Base-by-base conservation (phyloP, 2,797 vertebrate genomes). In the Corythornis leucogaster region DNA sequence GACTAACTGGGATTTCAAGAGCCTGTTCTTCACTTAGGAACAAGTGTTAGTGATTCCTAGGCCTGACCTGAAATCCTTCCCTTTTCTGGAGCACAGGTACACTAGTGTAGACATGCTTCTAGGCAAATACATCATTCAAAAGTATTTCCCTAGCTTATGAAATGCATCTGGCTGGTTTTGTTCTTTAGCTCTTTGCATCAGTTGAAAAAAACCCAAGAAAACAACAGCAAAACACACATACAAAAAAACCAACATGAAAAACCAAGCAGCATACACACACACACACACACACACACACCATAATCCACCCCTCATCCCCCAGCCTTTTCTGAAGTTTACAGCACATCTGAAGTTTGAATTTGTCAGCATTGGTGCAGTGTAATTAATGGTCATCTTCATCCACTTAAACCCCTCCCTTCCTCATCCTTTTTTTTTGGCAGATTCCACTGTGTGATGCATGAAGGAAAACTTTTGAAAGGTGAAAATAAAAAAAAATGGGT, bases 221-320 rank as follows among this genome's bases (percentile, higher is more conserved):
- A 45, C 45, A 45, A 45, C 7, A 43, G 19, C 2, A 26, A 15
- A 50, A 50, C 12, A 20, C 21, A 24, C 21, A 48, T 12, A 12
- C 9, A 10, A 21, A 46, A 46, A 46, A 46, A 14, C 46, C 12
- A 48, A 12, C 22, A 38, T 38, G 38, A 38, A 38, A 38, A 50
- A 50, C 21, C 26, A 51, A 28, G 6, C 26, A 28, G 16, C 38
- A 12, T 5, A 13, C 38, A 38, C 26, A 48, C 26, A 28, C 7
- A 33, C 2, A 11, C 2, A 3, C 4, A 11, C 35, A 51, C 26
- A 28, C 7, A 33, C 2, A 11, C 2, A 3, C 4, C 8, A 4
- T 38, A 61, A 30, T 42, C 7, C 19, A 5, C 12, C 4, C 22
- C 6, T 26, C 48, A 26, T 16, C 5, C 5, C 3, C 12, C 24